Evolutionary conservation across 2,113 vertebrate species (phyloP).

Genomic region (Eira barbara): DNA sequence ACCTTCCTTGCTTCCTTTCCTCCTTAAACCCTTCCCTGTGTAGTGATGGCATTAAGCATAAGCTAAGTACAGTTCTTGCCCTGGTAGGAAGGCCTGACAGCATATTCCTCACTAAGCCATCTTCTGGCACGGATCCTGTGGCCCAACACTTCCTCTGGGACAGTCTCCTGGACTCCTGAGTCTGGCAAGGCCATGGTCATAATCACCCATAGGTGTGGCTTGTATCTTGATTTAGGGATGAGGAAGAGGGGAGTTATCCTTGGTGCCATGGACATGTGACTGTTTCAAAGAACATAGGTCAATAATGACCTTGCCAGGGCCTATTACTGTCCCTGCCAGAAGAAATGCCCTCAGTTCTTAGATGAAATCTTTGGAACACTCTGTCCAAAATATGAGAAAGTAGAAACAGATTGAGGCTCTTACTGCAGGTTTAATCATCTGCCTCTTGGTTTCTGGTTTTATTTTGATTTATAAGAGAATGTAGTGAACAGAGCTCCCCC

Average conservation of each 20-base stretch:
- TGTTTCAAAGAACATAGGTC: not conserved
- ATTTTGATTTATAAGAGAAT: not conserved
- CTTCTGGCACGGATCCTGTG: conserved; percentile 91
- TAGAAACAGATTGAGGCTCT: not conserved
- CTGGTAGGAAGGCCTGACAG: conserved; percentile 1
- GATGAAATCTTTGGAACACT: not conserved
- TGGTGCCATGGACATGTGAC: not conserved
- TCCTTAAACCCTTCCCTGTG: fast-evolving
- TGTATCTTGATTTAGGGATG: not conserved
- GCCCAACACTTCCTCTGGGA: conserved; percentile 93
- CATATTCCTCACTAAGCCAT: not conserved
- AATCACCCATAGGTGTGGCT: conserved; percentile 91
- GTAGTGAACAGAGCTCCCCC: not conserved
- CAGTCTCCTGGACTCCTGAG: conserved; percentile 88
- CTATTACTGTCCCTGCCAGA: not conserved
- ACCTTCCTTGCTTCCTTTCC: not conserved
- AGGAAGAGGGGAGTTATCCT: not conserved
- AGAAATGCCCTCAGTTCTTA: not conserved
- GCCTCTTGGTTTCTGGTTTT: not conserved
- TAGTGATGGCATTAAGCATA: conserved; percentile 93
- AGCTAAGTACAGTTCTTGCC: conserved; percentile 92
- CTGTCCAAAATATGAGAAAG: not conserved
- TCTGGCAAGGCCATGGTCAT: conserved; percentile 93
- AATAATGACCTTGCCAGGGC: not conserved
- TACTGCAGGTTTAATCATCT: not conserved